Conservation (phyloP, 2,113 vertebrate species). For the Anser cygnoides region DNA sequence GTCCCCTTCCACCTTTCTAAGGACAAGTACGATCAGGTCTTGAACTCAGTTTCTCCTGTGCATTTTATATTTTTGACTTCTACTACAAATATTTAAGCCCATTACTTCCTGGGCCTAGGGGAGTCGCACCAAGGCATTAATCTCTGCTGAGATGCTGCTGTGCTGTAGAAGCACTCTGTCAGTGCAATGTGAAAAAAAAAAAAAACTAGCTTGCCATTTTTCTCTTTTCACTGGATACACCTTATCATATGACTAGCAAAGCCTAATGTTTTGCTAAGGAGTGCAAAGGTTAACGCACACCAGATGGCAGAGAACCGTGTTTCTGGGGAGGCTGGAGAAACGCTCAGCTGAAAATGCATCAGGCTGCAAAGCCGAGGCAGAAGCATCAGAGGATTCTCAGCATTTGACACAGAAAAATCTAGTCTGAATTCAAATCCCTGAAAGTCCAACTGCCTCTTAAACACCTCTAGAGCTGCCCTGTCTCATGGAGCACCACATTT, state of each 20-base stretch:
- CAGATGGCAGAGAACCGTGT: conserved; percentile 64
- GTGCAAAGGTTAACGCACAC: conserved; percentile 77
- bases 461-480: background rate
- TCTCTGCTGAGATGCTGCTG: conserved; percentile 13
- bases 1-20: background rate
- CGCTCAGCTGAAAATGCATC: background rate
- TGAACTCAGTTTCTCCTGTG: background rate
- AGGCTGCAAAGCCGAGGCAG: background rate
- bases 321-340: background rate
- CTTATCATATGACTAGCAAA: conserved; percentile 68
- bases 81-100: conserved; percentile 16
- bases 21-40: background rate
- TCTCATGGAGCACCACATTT: background rate
- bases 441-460: background rate
- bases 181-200: conserved; percentile 41
- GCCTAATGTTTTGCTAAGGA: conserved; percentile 74
- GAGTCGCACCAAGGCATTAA: conserved; percentile 3
- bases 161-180: conserved; percentile 7
- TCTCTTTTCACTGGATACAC: conserved; percentile 57
- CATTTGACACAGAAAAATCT: background rate
- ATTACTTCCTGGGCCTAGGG: conserved; percentile 9
- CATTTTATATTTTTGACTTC: background rate
- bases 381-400: background rate
- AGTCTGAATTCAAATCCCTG: background rate
- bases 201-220: background rate